Evolutionary conservation across 2,113 vertebrate genomes (phyloP).

Genomic region (Cebus imitator): DNA sequence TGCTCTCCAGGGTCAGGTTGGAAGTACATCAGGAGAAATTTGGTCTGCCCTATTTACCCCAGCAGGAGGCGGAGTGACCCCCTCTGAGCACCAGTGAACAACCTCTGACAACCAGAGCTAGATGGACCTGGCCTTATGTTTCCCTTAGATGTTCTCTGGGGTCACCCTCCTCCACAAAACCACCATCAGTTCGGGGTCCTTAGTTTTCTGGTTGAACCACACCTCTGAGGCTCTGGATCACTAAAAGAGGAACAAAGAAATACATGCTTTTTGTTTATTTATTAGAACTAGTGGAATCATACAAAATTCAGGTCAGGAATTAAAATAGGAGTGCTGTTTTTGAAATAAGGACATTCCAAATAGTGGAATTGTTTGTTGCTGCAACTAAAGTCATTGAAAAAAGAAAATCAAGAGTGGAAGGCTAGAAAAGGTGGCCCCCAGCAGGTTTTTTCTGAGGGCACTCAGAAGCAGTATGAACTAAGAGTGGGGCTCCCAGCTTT

Average conservation of each 20-base stretch:
- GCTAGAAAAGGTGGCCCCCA: background rate
- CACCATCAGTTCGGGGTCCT: background rate
- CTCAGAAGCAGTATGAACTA: background rate
- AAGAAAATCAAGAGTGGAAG: background rate
- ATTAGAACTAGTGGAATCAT: background rate
- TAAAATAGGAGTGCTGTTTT: background rate
- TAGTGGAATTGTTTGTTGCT: background rate
- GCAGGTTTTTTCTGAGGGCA: background rate
- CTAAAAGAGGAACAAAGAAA: background rate
- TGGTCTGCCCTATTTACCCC: background rate
- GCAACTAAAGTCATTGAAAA: background rate
- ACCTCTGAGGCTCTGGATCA: background rate
- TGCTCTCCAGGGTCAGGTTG: background rate
- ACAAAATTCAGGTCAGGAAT: background rate
- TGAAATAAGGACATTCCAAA: conserved; percentile 17
- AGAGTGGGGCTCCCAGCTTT: background rate
- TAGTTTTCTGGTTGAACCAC: background rate
- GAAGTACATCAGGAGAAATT: background rate
- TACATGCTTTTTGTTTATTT: background rate
- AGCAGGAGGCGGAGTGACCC: background rate
- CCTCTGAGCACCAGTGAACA: background rate
- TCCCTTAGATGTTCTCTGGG: background rate
- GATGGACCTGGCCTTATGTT: background rate
- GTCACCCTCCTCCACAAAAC: background rate
- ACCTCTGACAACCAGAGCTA: background rate